These are phyloP conservation scores for Macrotrachela quadricornifera DNA, from an alignment of 1,140 invertebrate genomes.

Conservation along the genomic window DNA sequence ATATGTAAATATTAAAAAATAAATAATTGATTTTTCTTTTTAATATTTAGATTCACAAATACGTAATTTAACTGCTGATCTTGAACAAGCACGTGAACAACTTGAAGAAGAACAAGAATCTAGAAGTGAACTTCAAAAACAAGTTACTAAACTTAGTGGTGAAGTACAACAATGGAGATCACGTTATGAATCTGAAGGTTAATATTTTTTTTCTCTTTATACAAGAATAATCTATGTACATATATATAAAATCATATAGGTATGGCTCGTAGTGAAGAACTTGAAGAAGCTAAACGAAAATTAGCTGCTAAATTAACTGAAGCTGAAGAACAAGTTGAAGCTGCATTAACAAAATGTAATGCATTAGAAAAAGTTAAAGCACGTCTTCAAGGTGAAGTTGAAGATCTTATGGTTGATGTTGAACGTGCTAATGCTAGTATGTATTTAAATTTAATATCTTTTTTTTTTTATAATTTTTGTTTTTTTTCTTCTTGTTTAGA, in stretches of 20 bases:
- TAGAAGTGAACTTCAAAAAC: slow-evolving; percentile 50
- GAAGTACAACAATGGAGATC: slow-evolving; percentile 40
- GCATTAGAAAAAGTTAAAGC: slow-evolving; percentile 92
- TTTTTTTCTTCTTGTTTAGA: slow-evolving; percentile 22
- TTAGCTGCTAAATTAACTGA: slow-evolving; percentile 82
- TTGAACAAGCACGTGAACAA: slow-evolving; percentile 87
- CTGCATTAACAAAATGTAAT: slow-evolving; percentile 82
- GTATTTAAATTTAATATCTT: no score
- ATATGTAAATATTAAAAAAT: no score
- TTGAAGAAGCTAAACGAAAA: slow-evolving; percentile 93
- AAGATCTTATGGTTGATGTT: slow-evolving; percentile 90
- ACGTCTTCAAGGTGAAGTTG: slow-evolving; percentile 80
- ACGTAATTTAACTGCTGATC: slow-evolving; percentile 76
- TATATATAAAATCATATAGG: no score
- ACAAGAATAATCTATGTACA: no score
- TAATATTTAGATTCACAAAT: slow-evolving; percentile 19
- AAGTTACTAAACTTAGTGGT: slow-evolving; percentile 87
- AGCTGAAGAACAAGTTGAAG: slow-evolving; percentile 54
- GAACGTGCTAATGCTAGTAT: slow-evolving; percentile 42
- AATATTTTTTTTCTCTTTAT: no score
- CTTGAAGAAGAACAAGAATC: slow-evolving; percentile 66
- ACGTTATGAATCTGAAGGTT: slow-evolving; percentile 14
- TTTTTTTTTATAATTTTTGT: no score
- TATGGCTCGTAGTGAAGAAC: slow-evolving; percentile 77
- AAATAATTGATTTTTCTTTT: no score